Base-by-base conservation (phyloP, 2,797 vertebrate genomes). In the Pangasius djambal region DNA sequence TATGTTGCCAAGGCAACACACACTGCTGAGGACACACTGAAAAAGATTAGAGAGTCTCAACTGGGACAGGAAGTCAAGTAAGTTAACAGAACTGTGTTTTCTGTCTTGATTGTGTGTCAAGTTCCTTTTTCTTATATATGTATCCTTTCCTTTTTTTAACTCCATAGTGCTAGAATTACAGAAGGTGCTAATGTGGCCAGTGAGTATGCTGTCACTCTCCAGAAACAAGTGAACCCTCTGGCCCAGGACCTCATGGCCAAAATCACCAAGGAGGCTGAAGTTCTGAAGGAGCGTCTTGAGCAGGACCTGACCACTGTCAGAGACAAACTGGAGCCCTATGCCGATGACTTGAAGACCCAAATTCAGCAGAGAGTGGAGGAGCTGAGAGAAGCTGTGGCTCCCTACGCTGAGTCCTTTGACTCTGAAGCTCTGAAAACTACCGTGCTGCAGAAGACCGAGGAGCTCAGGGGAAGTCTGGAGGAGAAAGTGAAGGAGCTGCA, bases 1-100 rank as follows among this genome's bases (percentile, higher is more conserved):
- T 96, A 97, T 59, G 92, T 96, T 37, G 92, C 92, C 74, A 95
- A 96, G 77, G 94, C 95, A 86, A 97, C 96, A 4, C 92, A 94
- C 85, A 96, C 95, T 0, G 96, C 96, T 28, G 95, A 96, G 55
- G 95, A 96, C 69, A 96, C 95, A 0, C 63, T 96, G 4, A 88
- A 96, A 90, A 94, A 93, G 92, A 96, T 97, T 91, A 95, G 93
- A 88, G 94, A 95, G 57, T 97, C 96, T 12, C 93, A 95, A 83
- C 91, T 97, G 81, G 96, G 95, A 74, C 93, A 95, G 91, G 96
- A 97, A 88, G 89, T 97, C 89, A 96, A 97, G 97, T 97, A 92
- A 93, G 96, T 95, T 44, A 69, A 74, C 20, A 75, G 13, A 15
- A 31, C 3, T 31, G 13, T 31, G 16, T 86, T 82, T 86, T 69